Conservation (phyloP, 2,113 vertebrate species). For the Oceanodroma tethys region DNA sequence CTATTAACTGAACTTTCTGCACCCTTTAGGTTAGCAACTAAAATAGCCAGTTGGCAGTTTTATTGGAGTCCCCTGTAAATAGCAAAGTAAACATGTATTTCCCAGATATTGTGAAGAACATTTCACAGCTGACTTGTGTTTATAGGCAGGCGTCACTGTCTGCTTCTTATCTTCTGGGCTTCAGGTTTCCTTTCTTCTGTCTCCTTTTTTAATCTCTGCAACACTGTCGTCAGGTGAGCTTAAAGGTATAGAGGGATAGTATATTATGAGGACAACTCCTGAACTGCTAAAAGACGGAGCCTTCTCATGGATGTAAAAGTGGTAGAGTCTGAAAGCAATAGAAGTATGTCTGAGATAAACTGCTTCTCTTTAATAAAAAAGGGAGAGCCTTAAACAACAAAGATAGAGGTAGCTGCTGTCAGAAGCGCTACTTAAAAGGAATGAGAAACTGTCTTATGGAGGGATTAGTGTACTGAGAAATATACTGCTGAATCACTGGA, state of each 20-base stretch:
- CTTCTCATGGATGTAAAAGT: background rate
- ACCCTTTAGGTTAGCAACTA: background rate
- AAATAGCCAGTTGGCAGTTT: background rate
- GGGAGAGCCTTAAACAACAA: background rate
- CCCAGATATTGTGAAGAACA: background rate
- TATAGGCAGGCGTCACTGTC: background rate
- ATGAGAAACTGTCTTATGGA: background rate
- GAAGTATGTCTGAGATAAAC: background rate
- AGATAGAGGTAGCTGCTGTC: background rate
- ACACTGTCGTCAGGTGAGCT: background rate
- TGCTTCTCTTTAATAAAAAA: background rate
- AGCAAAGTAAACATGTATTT: background rate
- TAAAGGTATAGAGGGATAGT: background rate
- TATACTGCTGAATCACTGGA: slow-evolving; percentile 6
- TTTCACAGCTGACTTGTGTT: background rate
- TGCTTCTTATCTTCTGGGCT: background rate
- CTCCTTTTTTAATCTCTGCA: background rate
- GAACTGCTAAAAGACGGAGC: background rate
- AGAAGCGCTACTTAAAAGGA: background rate
- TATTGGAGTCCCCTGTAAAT: background rate
- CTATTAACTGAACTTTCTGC: background rate
- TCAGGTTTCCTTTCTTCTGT: background rate
- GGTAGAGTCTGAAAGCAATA: background rate
- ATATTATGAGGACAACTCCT: background rate
- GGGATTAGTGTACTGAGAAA: slow-evolving; percentile 11